Base-by-base conservation (phyloP, 92 coral and sea anemone genomes). In the Epizoanthus illoricatus region DNA sequence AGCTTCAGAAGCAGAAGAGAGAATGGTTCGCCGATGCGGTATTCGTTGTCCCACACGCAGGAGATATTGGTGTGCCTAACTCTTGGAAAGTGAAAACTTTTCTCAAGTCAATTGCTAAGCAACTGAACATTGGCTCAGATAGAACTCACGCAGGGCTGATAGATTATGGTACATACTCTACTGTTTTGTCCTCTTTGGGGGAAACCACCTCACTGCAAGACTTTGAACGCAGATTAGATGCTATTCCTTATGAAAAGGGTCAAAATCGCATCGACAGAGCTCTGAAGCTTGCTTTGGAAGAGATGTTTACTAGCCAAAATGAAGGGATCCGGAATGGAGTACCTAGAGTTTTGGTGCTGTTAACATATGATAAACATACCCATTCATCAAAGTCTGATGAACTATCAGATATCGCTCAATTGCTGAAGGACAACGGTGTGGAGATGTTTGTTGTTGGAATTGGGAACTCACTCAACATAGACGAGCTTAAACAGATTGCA, bases 191-290 rank as follows among this genome's bases (percentile, higher is more conserved):
- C 10, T 17, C 68, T 8, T 33, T 76, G n/a, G 81, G 81, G 5
- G 54, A 76, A 59, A 43, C 69, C 5, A 63, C 19, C 23, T 76
- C 81, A n/a, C 7, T 40, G 21, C 69, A 76, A 61, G 81, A 76
- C 10, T 76, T 76, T 60, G 69, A 76, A 76, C 54, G 69, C 69
- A 76, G 62, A 10, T 61, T 76, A 36, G 39, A 40, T 20, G 5
- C 54, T 9, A 60, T 76, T n/a, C 43, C 81, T 7, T 76, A 59
- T 41, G 81, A 76, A 76, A 76, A 76, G 33, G 58, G 81, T 59
- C 56, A 76, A 76, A 76, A 76, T 33, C 15, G 62, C 54, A 76
- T 76, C n/a, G 81, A 76, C 58, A 59, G 81, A 61, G 81, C 81
- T 9, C 7, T 76, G 21, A 58, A 61, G 56, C 81, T 76, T 60